A percentile compares a stretch with the other conserved stretches of the same genome.
Conservation (phyloP, 2,888 invertebrate species). For the Melanophora roralis region DNA sequence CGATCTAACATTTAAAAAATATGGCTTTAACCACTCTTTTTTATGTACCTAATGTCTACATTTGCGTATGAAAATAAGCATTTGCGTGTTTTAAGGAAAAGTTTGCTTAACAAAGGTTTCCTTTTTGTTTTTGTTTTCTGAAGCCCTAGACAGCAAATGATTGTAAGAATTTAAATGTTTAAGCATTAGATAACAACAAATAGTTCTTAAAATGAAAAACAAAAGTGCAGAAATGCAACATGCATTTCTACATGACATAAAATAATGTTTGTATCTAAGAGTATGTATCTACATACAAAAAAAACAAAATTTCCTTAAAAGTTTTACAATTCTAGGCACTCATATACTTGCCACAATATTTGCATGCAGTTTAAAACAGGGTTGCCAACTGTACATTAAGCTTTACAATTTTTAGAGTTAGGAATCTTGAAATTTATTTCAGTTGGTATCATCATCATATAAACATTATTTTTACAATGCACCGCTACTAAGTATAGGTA, state of each 20-base stretch:
- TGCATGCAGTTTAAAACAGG: not conserved
- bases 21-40: not conserved
- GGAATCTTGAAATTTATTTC: no score
- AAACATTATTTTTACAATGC: no score
- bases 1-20: slow-evolving; percentile 34
- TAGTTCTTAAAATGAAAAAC: slow-evolving; percentile 1
- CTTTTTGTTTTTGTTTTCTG: slow-evolving; percentile 8
- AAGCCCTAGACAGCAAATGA: slow-evolving; percentile 41
- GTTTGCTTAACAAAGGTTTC: slow-evolving; percentile 7
- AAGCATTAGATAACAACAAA: slow-evolving; percentile 54
- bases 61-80: slow-evolving; percentile 48
- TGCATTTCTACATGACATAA: slow-evolving; percentile 25
- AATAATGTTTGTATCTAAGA: no score
- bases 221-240: not conserved
- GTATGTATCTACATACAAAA: not conserved
- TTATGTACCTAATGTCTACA: slow-evolving; percentile 58
- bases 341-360: not conserved
- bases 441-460: no score
- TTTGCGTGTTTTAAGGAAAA: slow-evolving; percentile 53
- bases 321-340: no score
- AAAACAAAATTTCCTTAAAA: not conserved
- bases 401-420: no score
- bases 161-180: slow-evolving; percentile 52
- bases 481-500: no score
- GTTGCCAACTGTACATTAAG: slow-evolving; percentile 7